A percentile compares a stretch with the other conserved stretches of the same genome.
Evolutionary conservation across 2,113 vertebrate genomes (phyloP).

Genomic region (Hemiscyllium ocellatum): DNA sequence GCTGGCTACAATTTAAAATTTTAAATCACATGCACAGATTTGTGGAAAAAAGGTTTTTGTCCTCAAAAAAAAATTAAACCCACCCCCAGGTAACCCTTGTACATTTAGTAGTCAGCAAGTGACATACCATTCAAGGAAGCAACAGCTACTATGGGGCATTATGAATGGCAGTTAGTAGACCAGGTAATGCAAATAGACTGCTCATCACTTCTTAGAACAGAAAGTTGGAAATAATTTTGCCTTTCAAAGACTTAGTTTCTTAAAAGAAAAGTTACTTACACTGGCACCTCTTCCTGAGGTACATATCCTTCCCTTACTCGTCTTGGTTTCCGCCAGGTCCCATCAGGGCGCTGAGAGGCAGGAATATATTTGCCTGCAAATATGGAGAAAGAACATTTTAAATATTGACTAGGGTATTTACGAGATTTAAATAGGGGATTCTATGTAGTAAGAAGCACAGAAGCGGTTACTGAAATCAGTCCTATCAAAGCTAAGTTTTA

Average conservation of each 20-base stretch:
- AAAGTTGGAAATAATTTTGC: background rate
- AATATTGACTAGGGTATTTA: background rate
- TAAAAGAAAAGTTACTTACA: constrained; percentile 60
- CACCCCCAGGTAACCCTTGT: background rate
- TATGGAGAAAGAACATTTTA: constrained; percentile 21
- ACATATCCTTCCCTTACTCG: constrained; percentile 84
- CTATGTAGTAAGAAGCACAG: background rate
- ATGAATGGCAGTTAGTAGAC: background rate
- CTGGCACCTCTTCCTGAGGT: constrained; percentile 88
- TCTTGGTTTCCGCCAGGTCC: constrained; percentile 86
- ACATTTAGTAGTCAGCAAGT: background rate
- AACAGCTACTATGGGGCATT: background rate
- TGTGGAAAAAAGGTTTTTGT: background rate
- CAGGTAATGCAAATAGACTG: background rate
- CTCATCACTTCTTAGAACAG: background rate
- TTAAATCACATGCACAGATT: background rate
- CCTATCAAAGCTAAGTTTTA: background rate
- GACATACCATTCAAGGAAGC: background rate
- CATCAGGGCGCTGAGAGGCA: constrained; percentile 85
- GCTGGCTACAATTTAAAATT: background rate
- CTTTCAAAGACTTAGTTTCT: background rate
- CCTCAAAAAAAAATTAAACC: background rate
- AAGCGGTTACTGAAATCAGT: background rate
- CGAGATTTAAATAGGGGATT: too few species aligned
- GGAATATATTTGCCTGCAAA: constrained; percentile 83